These are phyloP conservation scores for Pollicipes pollicipes DNA, from an alignment of 1,140 invertebrate genomes.

Conservation along the genomic window DNA sequence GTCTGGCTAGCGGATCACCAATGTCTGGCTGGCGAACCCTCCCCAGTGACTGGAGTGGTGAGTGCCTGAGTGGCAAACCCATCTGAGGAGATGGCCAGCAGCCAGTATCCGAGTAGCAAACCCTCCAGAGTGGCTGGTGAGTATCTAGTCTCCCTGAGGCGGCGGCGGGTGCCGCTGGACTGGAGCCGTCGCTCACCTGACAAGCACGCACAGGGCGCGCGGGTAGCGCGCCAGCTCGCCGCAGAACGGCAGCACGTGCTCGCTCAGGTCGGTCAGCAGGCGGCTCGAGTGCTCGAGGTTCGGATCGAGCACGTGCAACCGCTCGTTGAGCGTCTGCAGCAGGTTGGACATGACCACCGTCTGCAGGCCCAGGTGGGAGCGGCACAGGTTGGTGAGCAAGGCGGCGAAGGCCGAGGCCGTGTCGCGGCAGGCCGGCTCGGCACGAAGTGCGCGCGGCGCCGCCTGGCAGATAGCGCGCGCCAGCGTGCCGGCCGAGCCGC, in stretches of 20 bases:
- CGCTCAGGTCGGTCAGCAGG: neutral
- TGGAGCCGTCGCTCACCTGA: neutral
- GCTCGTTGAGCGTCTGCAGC: neutral
- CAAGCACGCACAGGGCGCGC: neutral
- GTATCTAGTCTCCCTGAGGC: too few species aligned
- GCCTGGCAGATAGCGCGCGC: neutral
- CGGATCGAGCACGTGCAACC: neutral
- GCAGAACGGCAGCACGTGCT: neutral
- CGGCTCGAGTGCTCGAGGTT: neutral
- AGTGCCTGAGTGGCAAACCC: too few species aligned
- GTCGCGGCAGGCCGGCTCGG: neutral
- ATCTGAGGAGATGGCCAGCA: too few species aligned
- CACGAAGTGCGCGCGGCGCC: neutral
- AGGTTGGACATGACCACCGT: neutral
- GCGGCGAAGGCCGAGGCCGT: neutral
- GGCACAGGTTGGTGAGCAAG: neutral
- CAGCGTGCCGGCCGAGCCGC: neutral
- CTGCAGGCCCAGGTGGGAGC: neutral
- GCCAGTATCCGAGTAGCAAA: too few species aligned
- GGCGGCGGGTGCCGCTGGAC: too few species aligned
- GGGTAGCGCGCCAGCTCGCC: neutral
- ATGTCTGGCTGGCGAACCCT: too few species aligned
- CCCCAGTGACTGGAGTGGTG: too few species aligned
- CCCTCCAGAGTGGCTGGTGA: too few species aligned
- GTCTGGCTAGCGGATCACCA: too few species aligned